phyloP scores from a whole-genome alignment of 2,888 invertebrate species.

The Diogma glabrata region DNA sequence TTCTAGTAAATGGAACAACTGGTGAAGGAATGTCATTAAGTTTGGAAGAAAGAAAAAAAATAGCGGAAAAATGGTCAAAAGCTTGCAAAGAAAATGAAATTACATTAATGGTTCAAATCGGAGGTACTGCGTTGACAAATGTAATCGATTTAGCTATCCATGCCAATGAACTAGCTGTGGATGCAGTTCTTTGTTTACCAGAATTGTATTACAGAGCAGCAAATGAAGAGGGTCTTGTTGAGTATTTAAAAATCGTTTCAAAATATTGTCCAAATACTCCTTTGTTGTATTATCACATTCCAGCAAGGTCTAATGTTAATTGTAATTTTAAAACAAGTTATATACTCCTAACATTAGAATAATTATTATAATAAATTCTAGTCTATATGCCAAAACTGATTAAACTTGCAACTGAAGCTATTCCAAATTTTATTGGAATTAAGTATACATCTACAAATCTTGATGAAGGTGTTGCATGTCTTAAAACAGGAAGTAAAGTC shows the following conservation, averaged over 20 bases:
- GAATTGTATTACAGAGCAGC: conserved; percentile 65
- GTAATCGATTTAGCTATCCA: conserved; percentile 57
- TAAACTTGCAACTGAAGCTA: conserved; percentile 43
- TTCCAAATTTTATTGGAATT: conserved; percentile 69
- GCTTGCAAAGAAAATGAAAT: conserved; percentile 43
- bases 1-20: conserved; percentile 67
- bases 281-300: conserved; percentile 74
- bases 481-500: conserved; percentile 41
- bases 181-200: conserved; percentile 61
- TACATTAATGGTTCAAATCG: conserved; percentile 60
- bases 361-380: conserved; percentile 30
- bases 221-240: conserved; percentile 45
- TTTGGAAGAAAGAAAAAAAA: conserved; percentile 51
- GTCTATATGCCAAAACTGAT: conserved; percentile 64
- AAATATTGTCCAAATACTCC: conserved; percentile 63
- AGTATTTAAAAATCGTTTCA: conserved; percentile 54
- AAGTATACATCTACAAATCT: conserved; percentile 69
- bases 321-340: conserved; percentile 44
- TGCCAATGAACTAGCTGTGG: conserved; percentile 49
- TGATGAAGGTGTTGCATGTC: conserved; percentile 51
- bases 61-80: conserved; percentile 52
- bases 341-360: neutral
- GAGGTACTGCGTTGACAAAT: conserved; percentile 55
- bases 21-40: conserved; percentile 64
- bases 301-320: conserved; percentile 55